Conservation (phyloP, 2,113 vertebrate genomes). For the Thunnus maccoyii region DNA sequence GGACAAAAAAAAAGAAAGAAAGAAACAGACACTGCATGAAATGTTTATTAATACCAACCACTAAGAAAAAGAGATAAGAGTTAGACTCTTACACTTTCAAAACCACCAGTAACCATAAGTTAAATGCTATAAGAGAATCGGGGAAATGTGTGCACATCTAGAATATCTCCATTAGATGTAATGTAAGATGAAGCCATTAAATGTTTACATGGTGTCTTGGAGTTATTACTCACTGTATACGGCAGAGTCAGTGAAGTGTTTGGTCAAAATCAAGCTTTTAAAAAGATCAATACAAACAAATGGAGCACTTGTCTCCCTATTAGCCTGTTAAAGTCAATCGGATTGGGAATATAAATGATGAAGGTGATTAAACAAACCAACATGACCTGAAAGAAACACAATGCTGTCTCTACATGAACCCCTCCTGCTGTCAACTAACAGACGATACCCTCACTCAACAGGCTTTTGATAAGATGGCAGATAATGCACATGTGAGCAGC, state of each 20-base stretch:
- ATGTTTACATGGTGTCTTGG: no score
- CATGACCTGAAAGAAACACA: constrained; percentile 12
- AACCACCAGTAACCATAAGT: no score
- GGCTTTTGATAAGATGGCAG: constrained; percentile 53
- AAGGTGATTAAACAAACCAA: constrained; percentile 38
- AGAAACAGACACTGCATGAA: background rate
- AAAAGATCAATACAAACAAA: constrained; percentile 29
- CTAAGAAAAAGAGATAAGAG: no score
- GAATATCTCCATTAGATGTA: no score
- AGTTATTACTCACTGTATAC: background rate
- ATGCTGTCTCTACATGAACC: constrained; percentile 10
- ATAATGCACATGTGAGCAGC: constrained; percentile 27
- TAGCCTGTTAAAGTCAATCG: background rate
- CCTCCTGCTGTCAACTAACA: constrained; percentile 32
- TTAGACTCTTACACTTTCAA: no score
- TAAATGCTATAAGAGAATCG: no score
- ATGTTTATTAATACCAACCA: background rate
- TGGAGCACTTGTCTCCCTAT: background rate
- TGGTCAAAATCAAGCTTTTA: background rate
- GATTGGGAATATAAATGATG: constrained; percentile 20
- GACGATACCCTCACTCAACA: constrained; percentile 54
- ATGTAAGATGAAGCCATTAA: no score
- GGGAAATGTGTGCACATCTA: background rate
- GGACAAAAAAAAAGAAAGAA: constrained; percentile 17
- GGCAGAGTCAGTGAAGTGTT: background rate